A percentile compares a stretch with the other conserved stretches of the same genome.
Evolutionary conservation across 2,113 vertebrate species (phyloP).

Genomic region (Lates calcarifer): DNA sequence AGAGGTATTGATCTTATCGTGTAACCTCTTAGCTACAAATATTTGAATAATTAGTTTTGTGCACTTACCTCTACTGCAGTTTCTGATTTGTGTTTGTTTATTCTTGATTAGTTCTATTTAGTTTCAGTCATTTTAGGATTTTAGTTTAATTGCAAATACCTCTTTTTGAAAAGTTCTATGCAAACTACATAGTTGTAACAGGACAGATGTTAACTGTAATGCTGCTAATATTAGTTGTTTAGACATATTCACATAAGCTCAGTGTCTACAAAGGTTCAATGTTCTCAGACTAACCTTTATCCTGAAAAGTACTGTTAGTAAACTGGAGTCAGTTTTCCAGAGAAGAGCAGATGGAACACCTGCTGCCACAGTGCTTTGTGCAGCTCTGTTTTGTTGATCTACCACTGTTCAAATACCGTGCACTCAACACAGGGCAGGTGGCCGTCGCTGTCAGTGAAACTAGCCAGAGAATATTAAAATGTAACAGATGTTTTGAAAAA

Average conservation of each 20-base stretch:
- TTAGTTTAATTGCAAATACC: no score
- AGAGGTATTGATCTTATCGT: no score
- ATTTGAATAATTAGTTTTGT: no score
- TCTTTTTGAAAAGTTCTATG: no score
- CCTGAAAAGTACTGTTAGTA: neutral
- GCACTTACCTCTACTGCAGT: no score
- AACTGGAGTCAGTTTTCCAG: conserved; percentile 8
- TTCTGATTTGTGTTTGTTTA: no score
- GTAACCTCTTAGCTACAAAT: no score
- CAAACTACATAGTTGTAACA: no score
- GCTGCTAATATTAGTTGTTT: neutral
- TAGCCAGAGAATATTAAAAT: conserved; percentile 5
- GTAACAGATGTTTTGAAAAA: conserved; percentile 30
- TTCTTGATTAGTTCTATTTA: no score
- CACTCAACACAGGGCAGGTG: conserved; percentile 42
- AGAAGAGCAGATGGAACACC: conserved; percentile 40
- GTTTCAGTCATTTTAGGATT: no score
- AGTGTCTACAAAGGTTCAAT: neutral
- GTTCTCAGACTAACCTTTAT: conserved; percentile 7
- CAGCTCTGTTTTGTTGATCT: conserved; percentile 43
- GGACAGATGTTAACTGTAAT: no score
- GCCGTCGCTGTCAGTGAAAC: conserved; percentile 31
- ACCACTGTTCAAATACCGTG: conserved; percentile 52
- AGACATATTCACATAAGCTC: neutral
- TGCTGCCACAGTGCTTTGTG: conserved; percentile 55